Base-by-base conservation (phyloP, 1,140 invertebrate species). In the Drosophila murphyi region DNA sequence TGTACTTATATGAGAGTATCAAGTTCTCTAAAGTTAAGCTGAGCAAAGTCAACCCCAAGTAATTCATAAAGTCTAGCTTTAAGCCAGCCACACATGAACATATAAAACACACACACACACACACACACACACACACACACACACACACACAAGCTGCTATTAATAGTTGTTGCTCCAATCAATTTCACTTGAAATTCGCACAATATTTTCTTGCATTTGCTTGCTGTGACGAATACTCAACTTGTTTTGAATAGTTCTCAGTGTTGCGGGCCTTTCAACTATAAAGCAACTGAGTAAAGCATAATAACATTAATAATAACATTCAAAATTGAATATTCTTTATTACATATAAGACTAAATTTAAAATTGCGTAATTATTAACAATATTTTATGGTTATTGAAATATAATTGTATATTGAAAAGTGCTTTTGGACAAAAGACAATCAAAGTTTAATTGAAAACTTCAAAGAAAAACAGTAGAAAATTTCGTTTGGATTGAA, bases 11-110 rank as follows among this genome's bases (percentile, higher is more conserved):
- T 45, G 52, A 45, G 31, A 43, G 34, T 50, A 59, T 59, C 54
- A 54, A 52, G 55, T 68, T 57, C 34, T 48, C 63, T 37, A 39
- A 59, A 52, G 47, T 68, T 72, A 63, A 70, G 72, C 72, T 56
- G 31, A 5, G 12, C 6, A 59, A 73, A 73, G 71, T 73, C 64
- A 73, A 68, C 41, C 64, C 37, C 43, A 59, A 72, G 69, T 45
- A 48, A 43, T 68, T 80, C 73, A 85, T 85, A 83, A 80, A 73
- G 59, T 65, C 37, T 6, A 77, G 80, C 76, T 83, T 76, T 61
- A 70, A 83, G 50, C 37, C 39, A 72, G 20, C 5, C 41, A 32
- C 37, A 55, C 37, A 55, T 41, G 55, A 20, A 37, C 41, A 29
- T 32, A 47, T 5, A 29, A 39, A n/a, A 29, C 54, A 39, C n/a